phyloP scores from a whole-genome alignment of 64 coral and sea anemone genomes.

The Catalaphyllia jardinei region DNA sequence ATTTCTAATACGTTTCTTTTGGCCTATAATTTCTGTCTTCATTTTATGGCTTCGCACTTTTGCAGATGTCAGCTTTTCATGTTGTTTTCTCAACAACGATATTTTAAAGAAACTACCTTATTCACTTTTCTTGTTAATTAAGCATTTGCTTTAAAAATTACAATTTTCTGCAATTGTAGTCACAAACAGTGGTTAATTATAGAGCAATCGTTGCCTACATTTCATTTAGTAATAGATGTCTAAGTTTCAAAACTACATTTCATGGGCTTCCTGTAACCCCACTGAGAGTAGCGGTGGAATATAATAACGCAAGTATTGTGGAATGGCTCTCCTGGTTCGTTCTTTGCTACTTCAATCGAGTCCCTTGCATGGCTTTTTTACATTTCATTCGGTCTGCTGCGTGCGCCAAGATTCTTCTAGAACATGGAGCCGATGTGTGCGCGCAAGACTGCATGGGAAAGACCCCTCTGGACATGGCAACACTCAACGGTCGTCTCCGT shows the following conservation, averaged over 20 bases:
- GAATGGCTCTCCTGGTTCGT: conserved; percentile 15
- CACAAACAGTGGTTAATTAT: too few species aligned
- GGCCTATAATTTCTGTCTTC: too few species aligned
- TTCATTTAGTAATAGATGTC: neutral
- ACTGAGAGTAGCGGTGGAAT: conserved; percentile 8
- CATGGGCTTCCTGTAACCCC: neutral
- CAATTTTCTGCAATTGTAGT: too few species aligned
- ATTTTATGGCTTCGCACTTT: too few species aligned
- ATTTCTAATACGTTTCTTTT: too few species aligned
- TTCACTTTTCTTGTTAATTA: too few species aligned
- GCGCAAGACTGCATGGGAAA: conserved; percentile 86
- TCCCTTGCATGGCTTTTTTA: conserved; percentile 62
- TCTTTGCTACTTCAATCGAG: conserved; percentile 38
- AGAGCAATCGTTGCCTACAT: neutral
- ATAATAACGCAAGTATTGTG: neutral
- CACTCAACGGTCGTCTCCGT: conserved; percentile 54
- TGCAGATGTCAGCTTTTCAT: too few species aligned
- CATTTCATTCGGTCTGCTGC: conserved; percentile 62
- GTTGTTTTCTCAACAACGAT: too few species aligned
- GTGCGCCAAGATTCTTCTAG: too few species aligned
- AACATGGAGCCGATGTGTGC: conserved; percentile 55
- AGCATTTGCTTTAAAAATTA: too few species aligned
- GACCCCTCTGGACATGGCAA: conserved; percentile 81
- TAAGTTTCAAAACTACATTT: neutral
- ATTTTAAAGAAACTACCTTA: too few species aligned